A percentile compares a stretch with the other conserved stretches of the same genome.
Conservation (phyloP, 64 coral and sea anemone genomes). For the Montipora efflorescens region DNA sequence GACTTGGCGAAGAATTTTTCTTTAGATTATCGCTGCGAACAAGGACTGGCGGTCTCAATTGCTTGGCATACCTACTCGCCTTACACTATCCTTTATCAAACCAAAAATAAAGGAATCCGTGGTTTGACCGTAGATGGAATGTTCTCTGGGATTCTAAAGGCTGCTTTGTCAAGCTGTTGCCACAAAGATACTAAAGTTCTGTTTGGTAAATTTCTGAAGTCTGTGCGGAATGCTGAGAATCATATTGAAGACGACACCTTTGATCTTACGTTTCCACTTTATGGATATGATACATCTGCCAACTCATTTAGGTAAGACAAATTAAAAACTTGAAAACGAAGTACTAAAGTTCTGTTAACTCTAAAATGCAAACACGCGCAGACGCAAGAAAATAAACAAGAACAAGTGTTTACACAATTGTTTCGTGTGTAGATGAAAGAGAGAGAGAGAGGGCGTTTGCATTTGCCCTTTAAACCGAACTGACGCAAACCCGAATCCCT, state of each 20-base stretch:
- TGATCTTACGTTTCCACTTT: conserved; percentile 69
- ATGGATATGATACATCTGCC: conserved; percentile 48
- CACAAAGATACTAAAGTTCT: conserved; percentile 22
- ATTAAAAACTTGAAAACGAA: no score
- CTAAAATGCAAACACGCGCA: no score
- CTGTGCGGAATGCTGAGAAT: conserved; percentile 58
- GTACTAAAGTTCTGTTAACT: no score
- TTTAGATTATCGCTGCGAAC: conserved; percentile 73
- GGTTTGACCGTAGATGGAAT: conserved; percentile 62
- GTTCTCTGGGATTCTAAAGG: conserved; percentile 66
- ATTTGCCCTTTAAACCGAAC: no score
- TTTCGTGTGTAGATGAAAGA: no score
- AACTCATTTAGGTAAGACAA: neutral
- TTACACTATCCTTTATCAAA: conserved; percentile 61
- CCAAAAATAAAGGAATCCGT: neutral
- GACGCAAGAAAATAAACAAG: no score
- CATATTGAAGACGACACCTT: conserved; percentile 29
- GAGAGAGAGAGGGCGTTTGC: no score
- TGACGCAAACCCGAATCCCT: no score
- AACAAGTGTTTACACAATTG: no score
- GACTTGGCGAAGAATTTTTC: conserved; percentile 53
- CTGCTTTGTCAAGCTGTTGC: conserved; percentile 41
- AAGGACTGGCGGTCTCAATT: conserved; percentile 78
- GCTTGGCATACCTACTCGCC: conserved; percentile 80
- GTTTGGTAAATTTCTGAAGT: conserved; percentile 62